Conservation (phyloP, 1,140 invertebrate species). For the Saccostrea glomerata region DNA sequence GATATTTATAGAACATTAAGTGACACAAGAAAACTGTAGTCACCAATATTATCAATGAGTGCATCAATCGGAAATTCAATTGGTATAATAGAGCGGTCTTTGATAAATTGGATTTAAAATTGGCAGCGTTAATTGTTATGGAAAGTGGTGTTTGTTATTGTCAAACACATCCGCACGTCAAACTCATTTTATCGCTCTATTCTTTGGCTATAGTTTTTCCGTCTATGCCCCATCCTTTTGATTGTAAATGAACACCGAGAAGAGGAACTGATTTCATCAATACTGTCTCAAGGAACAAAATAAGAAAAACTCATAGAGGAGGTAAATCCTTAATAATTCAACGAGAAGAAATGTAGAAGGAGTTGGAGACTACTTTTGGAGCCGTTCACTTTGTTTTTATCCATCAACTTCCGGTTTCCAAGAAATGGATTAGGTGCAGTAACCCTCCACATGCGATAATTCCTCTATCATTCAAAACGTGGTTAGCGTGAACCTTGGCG, state of each 20-base stretch:
- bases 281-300: background rate
- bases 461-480: background rate
- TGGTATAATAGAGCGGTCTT: constrained; percentile 5
- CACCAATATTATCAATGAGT: constrained; percentile 34
- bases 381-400: background rate
- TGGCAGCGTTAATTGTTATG: constrained; percentile 33
- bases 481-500: background rate
- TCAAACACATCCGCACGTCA: constrained; percentile 30
- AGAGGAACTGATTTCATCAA: constrained; percentile 13
- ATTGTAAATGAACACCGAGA: background rate
- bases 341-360: background rate
- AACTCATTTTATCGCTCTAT: background rate
- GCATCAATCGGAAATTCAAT: constrained; percentile 17
- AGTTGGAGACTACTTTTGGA: background rate
- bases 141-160: constrained; percentile 33
- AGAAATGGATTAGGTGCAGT: background rate
- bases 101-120: constrained; percentile 33
- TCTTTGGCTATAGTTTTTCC: background rate
- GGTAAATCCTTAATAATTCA: constrained; percentile 2
- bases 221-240: background rate
- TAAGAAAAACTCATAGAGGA: background rate
- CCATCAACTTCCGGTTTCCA: background rate
- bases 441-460: background rate
- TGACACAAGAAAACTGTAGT: constrained; percentile 30
- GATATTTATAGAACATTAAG: constrained; percentile 22